Evolutionary conservation across 2,797 vertebrate species (phyloP).

Genomic region (Manis crassicaudata): DNA sequence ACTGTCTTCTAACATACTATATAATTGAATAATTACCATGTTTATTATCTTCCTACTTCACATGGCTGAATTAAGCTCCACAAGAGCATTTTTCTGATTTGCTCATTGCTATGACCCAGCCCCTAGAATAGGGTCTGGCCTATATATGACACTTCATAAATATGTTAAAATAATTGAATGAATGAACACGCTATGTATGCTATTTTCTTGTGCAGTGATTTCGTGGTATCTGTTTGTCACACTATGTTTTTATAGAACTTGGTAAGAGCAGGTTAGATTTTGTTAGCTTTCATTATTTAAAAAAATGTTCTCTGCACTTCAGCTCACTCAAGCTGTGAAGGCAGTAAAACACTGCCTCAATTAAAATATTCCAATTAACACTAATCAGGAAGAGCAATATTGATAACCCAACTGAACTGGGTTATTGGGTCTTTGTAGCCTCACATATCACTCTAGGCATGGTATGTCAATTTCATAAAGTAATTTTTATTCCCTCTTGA

Average conservation of each 20-base stretch:
- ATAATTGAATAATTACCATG: not conserved
- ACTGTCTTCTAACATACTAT: not conserved
- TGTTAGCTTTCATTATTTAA: not conserved
- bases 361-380: conserved; percentile 66
- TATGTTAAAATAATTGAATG: not conserved
- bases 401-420: not conserved
- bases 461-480: not conserved
- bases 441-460: not conserved
- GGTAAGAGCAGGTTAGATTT: not conserved
- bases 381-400: conserved; percentile 43
- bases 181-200: not conserved
- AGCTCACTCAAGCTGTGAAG: conserved; percentile 45
- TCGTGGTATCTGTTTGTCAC: not conserved
- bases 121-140: not conserved
- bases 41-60: too few relatives aligned
- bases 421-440: not conserved
- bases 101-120: not conserved
- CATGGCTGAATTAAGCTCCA: not conserved
- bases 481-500: not conserved
- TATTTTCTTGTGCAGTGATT: not conserved
- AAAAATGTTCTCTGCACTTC: conserved; percentile 44
- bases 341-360: conserved; percentile 41
- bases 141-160: not conserved
- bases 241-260: not conserved
- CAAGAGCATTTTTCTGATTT: not conserved